Conservation (phyloP, 1,140 invertebrate species). For the Hydropsyche tenuis region DNA sequence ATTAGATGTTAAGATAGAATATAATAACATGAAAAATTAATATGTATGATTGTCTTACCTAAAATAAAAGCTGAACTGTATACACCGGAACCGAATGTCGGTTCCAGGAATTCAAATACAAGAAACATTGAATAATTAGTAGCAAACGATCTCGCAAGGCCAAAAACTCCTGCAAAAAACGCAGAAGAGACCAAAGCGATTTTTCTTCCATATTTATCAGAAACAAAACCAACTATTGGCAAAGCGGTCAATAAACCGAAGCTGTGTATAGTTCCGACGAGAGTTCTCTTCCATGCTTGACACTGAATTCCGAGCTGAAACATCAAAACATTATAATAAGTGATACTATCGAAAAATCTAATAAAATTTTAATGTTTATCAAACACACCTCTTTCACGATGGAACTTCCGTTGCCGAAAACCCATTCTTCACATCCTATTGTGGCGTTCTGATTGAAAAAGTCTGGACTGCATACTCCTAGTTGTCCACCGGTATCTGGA, state of each 20-base stretch:
- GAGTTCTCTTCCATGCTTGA: constrained; percentile 71
- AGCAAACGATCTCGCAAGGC: constrained; percentile 70
- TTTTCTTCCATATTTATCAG: constrained; percentile 70
- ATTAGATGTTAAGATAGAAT: too few relatives aligned
- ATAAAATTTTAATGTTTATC: too few relatives aligned
- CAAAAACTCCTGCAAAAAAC: constrained; percentile 66
- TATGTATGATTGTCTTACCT: constrained; percentile 50
- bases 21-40: constrained; percentile 19
- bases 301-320: constrained; percentile 58
- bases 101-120: constrained; percentile 71
- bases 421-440: constrained; percentile 52
- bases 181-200: constrained; percentile 67
- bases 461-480: constrained; percentile 52
- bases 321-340: too few relatives aligned
- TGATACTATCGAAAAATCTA: too few relatives aligned
- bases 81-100: constrained; percentile 60
- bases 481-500: constrained; percentile 36
- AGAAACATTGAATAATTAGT: constrained; percentile 71
- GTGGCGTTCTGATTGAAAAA: constrained; percentile 53
- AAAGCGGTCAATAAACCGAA: constrained; percentile 74
- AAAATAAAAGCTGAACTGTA: constrained; percentile 61
- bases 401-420: constrained; percentile 55
- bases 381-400: constrained; percentile 60
- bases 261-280: constrained; percentile 75
- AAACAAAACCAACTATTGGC: constrained; percentile 71